These are phyloP conservation scores for Arion vulgaris DNA, from an alignment of 1,140 invertebrate genomes.

Conservation along the genomic window DNA sequence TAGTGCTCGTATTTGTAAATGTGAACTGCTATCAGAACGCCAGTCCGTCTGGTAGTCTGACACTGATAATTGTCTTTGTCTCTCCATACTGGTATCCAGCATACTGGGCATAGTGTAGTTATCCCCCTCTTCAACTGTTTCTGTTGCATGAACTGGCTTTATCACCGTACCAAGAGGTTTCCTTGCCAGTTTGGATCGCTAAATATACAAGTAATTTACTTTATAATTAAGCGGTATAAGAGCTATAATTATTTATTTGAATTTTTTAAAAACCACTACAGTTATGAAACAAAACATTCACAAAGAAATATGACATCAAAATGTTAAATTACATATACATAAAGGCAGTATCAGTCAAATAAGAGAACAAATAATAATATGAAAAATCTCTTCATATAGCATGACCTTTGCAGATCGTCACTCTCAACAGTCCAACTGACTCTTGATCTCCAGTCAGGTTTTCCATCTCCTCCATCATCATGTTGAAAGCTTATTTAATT, in stretches of 20 bases:
- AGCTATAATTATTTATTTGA: not conserved
- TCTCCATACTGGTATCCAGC: conserved; percentile 56
- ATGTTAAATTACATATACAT: no score
- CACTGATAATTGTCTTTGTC: conserved; percentile 47
- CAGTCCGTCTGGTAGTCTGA: conserved; percentile 52
- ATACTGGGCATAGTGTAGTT: conserved; percentile 52
- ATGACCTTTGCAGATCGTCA: no score
- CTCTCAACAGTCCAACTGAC: no score
- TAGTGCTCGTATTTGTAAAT: conserved; percentile 49
- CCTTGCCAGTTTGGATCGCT: conserved; percentile 55
- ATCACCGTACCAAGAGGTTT: conserved; percentile 49
- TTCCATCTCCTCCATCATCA: no score
- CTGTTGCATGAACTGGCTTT: conserved; percentile 30
- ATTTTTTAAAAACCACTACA: no score
- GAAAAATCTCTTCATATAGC: no score
- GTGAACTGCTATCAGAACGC: conserved; percentile 54
- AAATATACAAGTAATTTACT: not conserved
- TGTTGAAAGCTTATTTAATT: no score
- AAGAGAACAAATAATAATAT: no score
- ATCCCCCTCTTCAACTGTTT: conserved; percentile 54
- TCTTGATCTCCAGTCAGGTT: no score
- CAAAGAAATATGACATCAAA: no score
- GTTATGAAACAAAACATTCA: no score
- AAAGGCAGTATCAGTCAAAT: no score
- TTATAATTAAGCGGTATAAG: not conserved